Evolutionary conservation across 2,888 invertebrate genomes (phyloP).

Genomic region (Melanophora roralis): DNA sequence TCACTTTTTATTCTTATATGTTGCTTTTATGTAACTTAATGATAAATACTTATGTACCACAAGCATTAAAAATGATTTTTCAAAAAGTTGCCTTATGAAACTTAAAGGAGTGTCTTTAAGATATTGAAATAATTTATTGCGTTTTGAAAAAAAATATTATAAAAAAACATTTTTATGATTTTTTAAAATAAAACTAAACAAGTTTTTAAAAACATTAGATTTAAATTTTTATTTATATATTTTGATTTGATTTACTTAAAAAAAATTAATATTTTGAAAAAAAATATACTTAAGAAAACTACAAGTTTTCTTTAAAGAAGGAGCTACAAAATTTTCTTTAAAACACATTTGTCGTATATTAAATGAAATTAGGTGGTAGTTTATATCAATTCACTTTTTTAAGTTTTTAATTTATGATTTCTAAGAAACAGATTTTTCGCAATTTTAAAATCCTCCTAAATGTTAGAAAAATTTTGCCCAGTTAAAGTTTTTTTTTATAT

Average conservation of each 20-base stretch:
- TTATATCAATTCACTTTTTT: too few species aligned
- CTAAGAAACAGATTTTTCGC: not conserved
- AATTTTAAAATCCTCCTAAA: not conserved
- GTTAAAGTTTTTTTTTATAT: too few species aligned
- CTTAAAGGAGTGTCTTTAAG: not conserved
- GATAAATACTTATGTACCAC: not conserved
- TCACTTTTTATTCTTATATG: constrained; percentile 16
- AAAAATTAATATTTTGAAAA: not conserved
- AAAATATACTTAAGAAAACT: too few species aligned
- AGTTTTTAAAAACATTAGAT: too few species aligned
- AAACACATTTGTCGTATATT: too few species aligned
- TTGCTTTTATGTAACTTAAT: constrained; percentile 24
- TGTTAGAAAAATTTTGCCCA: too few species aligned
- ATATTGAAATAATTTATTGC: too few species aligned
- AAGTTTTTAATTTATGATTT: not conserved
- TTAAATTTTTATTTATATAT: too few species aligned
- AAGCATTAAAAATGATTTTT: not conserved
- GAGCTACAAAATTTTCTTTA: not conserved
- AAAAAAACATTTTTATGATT: too few species aligned
- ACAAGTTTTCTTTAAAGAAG: not conserved
- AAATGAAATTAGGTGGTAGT: too few species aligned
- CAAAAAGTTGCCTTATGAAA: not conserved
- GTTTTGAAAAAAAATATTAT: too few species aligned
- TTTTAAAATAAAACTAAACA: too few species aligned
- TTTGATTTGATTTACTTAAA: not conserved